Percentiles rank a stretch among this genome's conserved stretches.
These are phyloP conservation scores for Zosterops pallidus DNA, from an alignment of 2,113 vertebrate species.

Conservation along the genomic window DNA sequence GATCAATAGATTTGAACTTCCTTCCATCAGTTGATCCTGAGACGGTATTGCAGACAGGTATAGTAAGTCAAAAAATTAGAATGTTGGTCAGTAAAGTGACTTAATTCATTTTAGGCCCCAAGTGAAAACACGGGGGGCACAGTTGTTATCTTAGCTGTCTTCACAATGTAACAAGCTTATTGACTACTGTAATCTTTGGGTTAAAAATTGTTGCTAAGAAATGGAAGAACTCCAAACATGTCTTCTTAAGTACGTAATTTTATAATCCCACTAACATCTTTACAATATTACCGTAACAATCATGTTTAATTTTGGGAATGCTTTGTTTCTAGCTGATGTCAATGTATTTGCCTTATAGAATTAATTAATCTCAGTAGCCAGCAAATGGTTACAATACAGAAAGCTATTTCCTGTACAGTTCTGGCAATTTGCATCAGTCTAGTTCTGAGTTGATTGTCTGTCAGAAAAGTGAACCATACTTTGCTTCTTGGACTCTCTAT, in stretches of 20 bases:
- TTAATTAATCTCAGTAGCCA: background rate
- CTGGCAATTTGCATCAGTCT: background rate
- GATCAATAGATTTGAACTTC: slow-evolving; percentile 86
- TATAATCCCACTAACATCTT: background rate
- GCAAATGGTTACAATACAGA: background rate
- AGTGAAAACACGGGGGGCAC: background rate
- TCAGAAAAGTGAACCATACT: background rate
- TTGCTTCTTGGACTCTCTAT: background rate
- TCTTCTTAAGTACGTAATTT: background rate
- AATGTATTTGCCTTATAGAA: background rate
- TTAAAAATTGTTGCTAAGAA: background rate
- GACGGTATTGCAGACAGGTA: slow-evolving; percentile 93
- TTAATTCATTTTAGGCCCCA: background rate
- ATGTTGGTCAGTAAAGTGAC: background rate
- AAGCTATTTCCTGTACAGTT: background rate
- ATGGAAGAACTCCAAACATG: background rate
- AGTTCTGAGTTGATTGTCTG: background rate
- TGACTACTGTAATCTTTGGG: background rate
- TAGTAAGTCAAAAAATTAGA: slow-evolving; percentile 62
- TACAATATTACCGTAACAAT: background rate
- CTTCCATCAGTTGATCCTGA: slow-evolving; percentile 96
- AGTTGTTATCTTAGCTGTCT: background rate
- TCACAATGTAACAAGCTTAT: background rate
- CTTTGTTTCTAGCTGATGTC: background rate
- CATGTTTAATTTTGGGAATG: background rate